Conservation (phyloP, 2,888 invertebrate species). For the Drosophila kuntzei region DNA sequence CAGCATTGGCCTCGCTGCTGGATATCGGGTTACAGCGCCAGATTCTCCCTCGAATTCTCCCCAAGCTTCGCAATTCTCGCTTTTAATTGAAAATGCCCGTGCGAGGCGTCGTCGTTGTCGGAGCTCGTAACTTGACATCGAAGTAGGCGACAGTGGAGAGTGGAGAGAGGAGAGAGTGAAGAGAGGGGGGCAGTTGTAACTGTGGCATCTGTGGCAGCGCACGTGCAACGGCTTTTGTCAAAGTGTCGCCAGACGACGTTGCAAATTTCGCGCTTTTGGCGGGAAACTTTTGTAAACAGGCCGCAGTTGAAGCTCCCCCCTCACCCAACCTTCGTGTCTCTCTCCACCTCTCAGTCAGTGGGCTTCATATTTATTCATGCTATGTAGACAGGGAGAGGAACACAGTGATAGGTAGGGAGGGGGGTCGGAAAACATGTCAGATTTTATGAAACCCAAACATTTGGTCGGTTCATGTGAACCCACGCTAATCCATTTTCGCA, state of each 20-base stretch:
- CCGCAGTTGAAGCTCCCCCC: neutral
- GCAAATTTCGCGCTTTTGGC: slow-evolving; percentile 72
- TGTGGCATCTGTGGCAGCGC: slow-evolving; percentile 53
- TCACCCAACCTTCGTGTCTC: neutral
- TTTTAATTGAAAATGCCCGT: slow-evolving; percentile 67
- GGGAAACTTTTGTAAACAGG: slow-evolving; percentile 72
- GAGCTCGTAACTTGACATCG: slow-evolving; percentile 71
- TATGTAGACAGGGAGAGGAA: slow-evolving; percentile 5
- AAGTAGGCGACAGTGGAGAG: slow-evolving; percentile 33
- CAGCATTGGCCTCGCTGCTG: slow-evolving; percentile 39
- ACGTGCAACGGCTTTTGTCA: slow-evolving; percentile 72
- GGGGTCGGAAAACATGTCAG: slow-evolving; percentile 57
- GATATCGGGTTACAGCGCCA: slow-evolving; percentile 65
- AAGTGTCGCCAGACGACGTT: slow-evolving; percentile 71
- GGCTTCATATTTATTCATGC: slow-evolving; percentile 65
- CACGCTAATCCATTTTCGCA: slow-evolving; percentile 79
- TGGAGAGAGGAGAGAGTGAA: too few relatives aligned
- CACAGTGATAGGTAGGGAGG: too few relatives aligned
- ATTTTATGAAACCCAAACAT: slow-evolving; percentile 79
- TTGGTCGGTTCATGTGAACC: slow-evolving; percentile 78
- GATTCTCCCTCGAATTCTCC: slow-evolving; percentile 4
- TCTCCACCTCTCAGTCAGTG: neutral
- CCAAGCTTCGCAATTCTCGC: slow-evolving; percentile 14
- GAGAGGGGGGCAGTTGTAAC: neutral
- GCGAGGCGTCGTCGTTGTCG: slow-evolving; percentile 40